These are phyloP conservation scores for Apteryx mantelli DNA, from an alignment of 2,113 vertebrate species.

Conservation along the genomic window DNA sequence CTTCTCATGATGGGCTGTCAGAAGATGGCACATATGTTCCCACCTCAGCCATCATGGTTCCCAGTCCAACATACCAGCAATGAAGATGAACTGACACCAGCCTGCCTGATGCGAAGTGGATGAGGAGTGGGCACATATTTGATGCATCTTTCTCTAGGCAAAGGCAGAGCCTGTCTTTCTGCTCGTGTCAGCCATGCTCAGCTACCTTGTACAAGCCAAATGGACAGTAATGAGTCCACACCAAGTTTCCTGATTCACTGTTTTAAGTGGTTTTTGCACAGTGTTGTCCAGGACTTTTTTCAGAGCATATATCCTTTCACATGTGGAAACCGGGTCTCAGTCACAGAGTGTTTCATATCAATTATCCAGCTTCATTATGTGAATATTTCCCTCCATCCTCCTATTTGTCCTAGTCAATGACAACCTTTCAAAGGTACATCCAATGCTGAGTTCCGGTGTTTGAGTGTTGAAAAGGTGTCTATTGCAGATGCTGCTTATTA, in stretches of 20 bases:
- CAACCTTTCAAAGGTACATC: neutral
- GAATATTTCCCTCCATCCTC: neutral
- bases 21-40: neutral
- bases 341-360: neutral
- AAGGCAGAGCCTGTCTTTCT: neutral
- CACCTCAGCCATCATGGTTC: neutral
- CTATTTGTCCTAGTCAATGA: neutral
- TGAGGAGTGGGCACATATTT: rapidly evolving
- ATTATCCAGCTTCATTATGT: neutral
- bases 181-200: neutral
- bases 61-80: neutral
- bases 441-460: constrained; percentile 4
- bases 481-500: constrained; percentile 46
- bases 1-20: neutral
- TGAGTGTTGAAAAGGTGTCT: constrained; percentile 25
- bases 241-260: neutral
- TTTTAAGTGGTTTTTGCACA: neutral
- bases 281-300: neutral
- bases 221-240: neutral
- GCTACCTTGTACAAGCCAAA: neutral
- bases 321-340: neutral
- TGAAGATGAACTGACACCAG: neutral
- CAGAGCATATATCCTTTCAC: neutral
- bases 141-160: neutral
- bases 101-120: neutral